These are phyloP conservation scores for Drosophila sulfurigaster DNA, from an alignment of 1,140 invertebrate species.

Conservation along the genomic window DNA sequence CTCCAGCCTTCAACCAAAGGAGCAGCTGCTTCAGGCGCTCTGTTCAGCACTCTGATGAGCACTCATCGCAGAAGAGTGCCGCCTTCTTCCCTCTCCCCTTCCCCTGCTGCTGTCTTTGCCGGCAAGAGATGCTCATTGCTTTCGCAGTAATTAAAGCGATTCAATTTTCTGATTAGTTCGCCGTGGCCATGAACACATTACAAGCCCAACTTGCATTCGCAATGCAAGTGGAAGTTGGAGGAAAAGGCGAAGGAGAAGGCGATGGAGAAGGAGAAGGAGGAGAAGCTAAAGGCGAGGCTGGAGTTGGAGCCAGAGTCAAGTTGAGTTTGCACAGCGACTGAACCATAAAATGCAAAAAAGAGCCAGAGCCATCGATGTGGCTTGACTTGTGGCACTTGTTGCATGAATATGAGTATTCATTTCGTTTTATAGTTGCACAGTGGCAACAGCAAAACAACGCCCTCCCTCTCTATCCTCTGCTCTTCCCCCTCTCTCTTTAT, in stretches of 20 bases:
- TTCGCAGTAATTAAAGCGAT: slow-evolving; percentile 84
- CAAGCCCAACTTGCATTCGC: slow-evolving; percentile 60
- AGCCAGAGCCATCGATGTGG: slow-evolving; percentile 41
- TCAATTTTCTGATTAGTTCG: slow-evolving; percentile 84
- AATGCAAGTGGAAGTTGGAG: slow-evolving; percentile 9
- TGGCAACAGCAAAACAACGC: not conserved
- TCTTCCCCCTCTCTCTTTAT: not conserved
- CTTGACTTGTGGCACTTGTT: slow-evolving; percentile 48
- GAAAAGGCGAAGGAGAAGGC: not conserved
- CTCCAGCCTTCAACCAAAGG: slow-evolving; percentile 17
- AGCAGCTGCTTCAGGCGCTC: slow-evolving; percentile 8
- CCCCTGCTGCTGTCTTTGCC: slow-evolving; percentile 8
- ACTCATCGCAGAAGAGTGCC: slow-evolving; percentile 27
- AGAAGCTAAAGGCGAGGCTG: not conserved
- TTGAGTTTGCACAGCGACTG: slow-evolving; percentile 21
- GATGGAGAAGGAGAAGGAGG: not conserved
- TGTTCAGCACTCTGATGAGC: slow-evolving; percentile 42
- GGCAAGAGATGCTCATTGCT: slow-evolving; percentile 67
- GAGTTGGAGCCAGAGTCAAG: not conserved
- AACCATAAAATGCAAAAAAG: slow-evolving; percentile 79
- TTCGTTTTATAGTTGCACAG: slow-evolving; percentile 7
- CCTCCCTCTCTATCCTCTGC: not conserved
- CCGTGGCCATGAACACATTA: slow-evolving; percentile 77
- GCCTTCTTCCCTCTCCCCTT: slow-evolving; percentile 19
- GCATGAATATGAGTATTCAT: slow-evolving; percentile 25